Evolutionary conservation across 1,140 invertebrate genomes (phyloP).

Genomic region (Plodia interpunctella): DNA sequence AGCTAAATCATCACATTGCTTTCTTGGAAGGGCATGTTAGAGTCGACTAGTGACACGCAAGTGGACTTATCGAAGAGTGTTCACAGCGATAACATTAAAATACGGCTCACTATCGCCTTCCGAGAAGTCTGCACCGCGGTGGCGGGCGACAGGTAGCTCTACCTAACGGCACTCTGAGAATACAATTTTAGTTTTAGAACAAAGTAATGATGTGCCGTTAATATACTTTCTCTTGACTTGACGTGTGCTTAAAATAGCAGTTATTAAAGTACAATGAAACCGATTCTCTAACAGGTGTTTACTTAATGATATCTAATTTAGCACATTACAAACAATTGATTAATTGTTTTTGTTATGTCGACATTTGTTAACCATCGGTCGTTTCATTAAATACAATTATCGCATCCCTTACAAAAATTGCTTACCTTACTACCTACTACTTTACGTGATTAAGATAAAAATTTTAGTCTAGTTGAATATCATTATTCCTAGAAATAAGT

Average conservation of each 20-base stretch:
- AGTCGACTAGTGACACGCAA: slow-evolving; percentile 48
- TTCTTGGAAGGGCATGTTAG: slow-evolving; percentile 41
- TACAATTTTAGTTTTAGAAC: slow-evolving; percentile 53
- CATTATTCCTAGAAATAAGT: not conserved
- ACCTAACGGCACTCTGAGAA: slow-evolving; percentile 64
- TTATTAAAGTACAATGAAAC: slow-evolving; percentile 21
- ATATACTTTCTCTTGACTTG: slow-evolving; percentile 39
- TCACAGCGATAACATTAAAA: slow-evolving; percentile 71
- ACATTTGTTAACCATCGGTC: not conserved
- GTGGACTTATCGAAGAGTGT: slow-evolving; percentile 63
- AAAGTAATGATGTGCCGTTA: slow-evolving; percentile 37
- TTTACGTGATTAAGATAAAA: too few relatives aligned
- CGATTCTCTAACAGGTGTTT: slow-evolving; percentile 23
- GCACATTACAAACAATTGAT: not conserved
- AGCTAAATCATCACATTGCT: slow-evolving; percentile 41
- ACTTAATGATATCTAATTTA: slow-evolving; percentile 15
- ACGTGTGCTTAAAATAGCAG: slow-evolving; percentile 20
- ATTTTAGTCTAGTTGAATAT: not conserved
- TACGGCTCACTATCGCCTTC: slow-evolving; percentile 66
- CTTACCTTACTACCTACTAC: not conserved
- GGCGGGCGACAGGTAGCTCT: slow-evolving; percentile 59
- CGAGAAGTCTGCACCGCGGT: slow-evolving; percentile 42
- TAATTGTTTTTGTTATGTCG: not conserved
- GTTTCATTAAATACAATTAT: not conserved
- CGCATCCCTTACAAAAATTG: not conserved